Conservation (phyloP, 2,113 vertebrate genomes). For the Microtus ochrogaster region DNA sequence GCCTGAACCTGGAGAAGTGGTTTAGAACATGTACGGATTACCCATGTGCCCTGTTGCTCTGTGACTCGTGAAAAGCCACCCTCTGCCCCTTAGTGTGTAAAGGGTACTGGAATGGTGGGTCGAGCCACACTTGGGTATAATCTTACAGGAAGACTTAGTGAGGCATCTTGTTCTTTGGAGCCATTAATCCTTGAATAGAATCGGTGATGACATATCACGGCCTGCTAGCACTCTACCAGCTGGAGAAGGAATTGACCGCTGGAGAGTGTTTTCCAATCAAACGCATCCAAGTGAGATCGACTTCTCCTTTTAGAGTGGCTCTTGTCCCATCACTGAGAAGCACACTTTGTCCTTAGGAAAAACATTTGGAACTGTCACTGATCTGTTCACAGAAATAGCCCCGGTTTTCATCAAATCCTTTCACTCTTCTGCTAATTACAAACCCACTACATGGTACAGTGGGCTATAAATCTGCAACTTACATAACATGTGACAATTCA, state of each 20-base stretch:
- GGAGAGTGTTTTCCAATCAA: constrained; percentile 78
- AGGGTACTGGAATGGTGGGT: constrained; percentile 75
- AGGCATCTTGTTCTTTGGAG: constrained; percentile 81
- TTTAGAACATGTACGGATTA: constrained; percentile 79
- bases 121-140: constrained; percentile 81
- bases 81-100: constrained; percentile 67
- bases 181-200: constrained; percentile 83
- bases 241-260: constrained; percentile 70
- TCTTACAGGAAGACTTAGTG: constrained; percentile 84
- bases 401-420: constrained; percentile 71
- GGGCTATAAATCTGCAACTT: constrained; percentile 30
- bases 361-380: constrained; percentile 62
- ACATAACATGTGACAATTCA: background rate
- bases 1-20: constrained; percentile 74
- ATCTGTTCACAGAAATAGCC: constrained; percentile 74
- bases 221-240: constrained; percentile 73
- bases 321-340: constrained; percentile 55
- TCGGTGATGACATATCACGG: constrained; percentile 83
- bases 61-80: constrained; percentile 79
- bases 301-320: constrained; percentile 77
- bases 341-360: constrained; percentile 77
- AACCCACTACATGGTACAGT: constrained; percentile 42
- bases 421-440: constrained; percentile 48
- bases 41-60: constrained; percentile 75
- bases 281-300: constrained; percentile 77